phyloP scores from a whole-genome alignment of 2,113 vertebrate genomes.

The Phodopus roborovskii region DNA sequence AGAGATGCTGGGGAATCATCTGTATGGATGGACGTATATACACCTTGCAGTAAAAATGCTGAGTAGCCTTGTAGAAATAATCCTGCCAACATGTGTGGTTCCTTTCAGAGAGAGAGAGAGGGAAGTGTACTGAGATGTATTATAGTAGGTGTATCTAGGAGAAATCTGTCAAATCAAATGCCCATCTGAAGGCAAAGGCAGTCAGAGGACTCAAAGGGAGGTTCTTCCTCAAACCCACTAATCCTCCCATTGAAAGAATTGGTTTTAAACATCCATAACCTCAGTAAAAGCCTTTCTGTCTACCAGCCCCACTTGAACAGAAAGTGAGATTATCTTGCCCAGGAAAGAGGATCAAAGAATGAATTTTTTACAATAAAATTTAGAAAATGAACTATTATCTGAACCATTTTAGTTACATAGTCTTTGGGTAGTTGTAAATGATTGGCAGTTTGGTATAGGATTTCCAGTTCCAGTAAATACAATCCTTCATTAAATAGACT shows the following conservation, averaged over 20 bases:
- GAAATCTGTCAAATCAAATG: background rate
- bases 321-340: background rate
- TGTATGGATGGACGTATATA: background rate
- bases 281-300: slow-evolving; percentile 27
- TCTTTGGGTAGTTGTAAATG: background rate
- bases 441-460: background rate
- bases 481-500: background rate
- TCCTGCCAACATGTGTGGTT: background rate
- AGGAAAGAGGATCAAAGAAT: background rate
- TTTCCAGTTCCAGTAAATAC: background rate
- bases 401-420: background rate
- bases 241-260: background rate
- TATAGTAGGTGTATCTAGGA: background rate
- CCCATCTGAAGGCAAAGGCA: background rate
- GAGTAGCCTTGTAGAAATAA: background rate
- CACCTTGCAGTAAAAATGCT: background rate
- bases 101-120: background rate
- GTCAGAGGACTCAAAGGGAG: background rate
- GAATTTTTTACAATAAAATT: slow-evolving; percentile 29
- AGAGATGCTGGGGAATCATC: background rate
- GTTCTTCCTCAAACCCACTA: background rate
- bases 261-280: background rate
- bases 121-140: background rate
- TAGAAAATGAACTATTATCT: background rate
- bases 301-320: background rate